Conservation (phyloP, 2,888 invertebrate species). For the Zygogramma bicolorata region DNA sequence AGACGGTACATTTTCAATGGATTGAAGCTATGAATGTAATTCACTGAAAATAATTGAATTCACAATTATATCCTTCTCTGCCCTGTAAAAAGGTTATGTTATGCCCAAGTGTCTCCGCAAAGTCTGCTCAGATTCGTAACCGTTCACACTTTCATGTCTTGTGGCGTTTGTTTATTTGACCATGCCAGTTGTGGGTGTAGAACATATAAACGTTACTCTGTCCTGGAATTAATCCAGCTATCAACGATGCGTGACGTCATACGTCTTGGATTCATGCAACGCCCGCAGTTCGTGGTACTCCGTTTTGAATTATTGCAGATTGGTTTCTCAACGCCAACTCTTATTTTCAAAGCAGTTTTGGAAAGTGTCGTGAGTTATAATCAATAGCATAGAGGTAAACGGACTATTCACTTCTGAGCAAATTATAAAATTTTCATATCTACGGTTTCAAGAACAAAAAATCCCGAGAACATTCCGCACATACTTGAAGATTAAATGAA, state of each 20-base stretch:
- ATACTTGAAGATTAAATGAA: too few species aligned
- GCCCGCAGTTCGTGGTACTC: neutral
- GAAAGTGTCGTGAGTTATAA: too few species aligned
- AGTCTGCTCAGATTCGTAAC: slow-evolving; percentile 1
- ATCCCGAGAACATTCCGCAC: too few species aligned
- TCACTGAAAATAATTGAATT: too few species aligned
- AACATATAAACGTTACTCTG: slow-evolving; percentile 4
- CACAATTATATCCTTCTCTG: too few species aligned
- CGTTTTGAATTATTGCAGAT: neutral
- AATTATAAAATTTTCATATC: too few species aligned
- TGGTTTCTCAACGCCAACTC: neutral
- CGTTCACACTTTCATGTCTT: slow-evolving; percentile 7
- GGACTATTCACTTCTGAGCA: neutral
- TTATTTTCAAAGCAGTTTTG: neutral
- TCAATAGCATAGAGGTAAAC: too few species aligned
- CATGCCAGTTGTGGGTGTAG: slow-evolving; percentile 3
- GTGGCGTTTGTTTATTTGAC: slow-evolving; percentile 4
- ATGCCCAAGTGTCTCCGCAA: neutral
- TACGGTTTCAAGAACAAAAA: too few species aligned
- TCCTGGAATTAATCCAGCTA: slow-evolving; percentile 2
- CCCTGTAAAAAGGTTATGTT: neutral
- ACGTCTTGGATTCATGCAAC: neutral
- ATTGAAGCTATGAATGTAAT: too few species aligned
- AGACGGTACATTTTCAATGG: too few species aligned
- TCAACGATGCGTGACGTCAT: slow-evolving; percentile 3